phyloP scores from a whole-genome alignment of 2,888 invertebrate species.

The Pseudeuparius sepicola region DNA sequence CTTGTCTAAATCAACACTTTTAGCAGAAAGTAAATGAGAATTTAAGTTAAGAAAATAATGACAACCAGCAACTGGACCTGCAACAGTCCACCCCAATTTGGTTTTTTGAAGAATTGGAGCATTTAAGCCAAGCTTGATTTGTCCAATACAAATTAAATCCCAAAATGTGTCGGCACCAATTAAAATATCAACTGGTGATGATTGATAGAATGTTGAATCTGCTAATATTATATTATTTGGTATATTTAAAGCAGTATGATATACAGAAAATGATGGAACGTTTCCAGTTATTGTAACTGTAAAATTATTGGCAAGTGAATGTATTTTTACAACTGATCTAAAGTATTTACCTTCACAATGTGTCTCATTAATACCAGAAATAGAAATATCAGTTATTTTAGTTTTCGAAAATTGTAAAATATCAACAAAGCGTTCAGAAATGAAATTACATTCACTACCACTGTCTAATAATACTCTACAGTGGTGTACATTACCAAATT shows the following conservation, averaged over 20 bases:
- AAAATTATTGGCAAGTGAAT: no score
- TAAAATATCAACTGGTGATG: constrained; percentile 11
- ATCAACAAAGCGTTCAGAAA: no score
- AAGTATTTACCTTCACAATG: constrained; percentile 11
- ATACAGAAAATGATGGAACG: constrained; percentile 10
- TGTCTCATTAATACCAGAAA: no score
- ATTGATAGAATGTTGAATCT: constrained; percentile 14
- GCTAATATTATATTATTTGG: constrained; percentile 15
- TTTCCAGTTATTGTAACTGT: constrained; percentile 17
- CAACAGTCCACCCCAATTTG: constrained; percentile 16
- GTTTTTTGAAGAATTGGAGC: constrained; percentile 17
- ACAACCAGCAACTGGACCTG: no score
- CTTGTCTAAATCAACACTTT: no score
- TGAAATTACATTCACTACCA: no score
- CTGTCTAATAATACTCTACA: no score
- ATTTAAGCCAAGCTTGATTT: constrained; percentile 11
- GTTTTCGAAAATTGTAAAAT: no score
- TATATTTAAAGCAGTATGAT: constrained; percentile 8
- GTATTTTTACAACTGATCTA: constrained; percentile 13
- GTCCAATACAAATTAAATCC: constrained; percentile 13
- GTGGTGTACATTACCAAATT: not conserved
- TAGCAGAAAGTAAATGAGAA: no score
- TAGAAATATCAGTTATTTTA: no score
- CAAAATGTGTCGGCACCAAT: constrained; percentile 15
- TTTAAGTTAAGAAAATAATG: no score